Conservation (phyloP, 2,888 invertebrate genomes). For the Amitus sp. region DNA sequence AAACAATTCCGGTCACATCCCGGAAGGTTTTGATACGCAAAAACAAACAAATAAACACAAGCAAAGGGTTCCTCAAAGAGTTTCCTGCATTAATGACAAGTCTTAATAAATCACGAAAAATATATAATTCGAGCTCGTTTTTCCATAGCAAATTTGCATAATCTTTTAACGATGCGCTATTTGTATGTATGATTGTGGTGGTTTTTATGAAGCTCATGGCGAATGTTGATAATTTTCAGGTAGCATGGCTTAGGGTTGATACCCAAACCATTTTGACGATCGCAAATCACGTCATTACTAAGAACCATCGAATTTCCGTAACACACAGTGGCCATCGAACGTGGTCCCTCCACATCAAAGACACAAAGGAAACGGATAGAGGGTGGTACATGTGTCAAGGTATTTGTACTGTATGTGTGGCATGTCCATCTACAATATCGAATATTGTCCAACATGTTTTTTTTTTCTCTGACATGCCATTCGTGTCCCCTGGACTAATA, state of each 20-base stretch:
- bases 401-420: too few species aligned
- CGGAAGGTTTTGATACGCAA: neutral
- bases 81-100: too few species aligned
- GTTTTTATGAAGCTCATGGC: too few species aligned
- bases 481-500: slow-evolving; percentile 48
- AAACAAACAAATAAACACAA: too few species aligned
- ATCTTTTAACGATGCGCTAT: too few species aligned
- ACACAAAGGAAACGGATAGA: slow-evolving; percentile 66
- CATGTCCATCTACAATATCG: too few species aligned
- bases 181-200: too few species aligned
- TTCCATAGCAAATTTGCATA: too few species aligned
- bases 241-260: slow-evolving; percentile 68
- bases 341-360: slow-evolving; percentile 67
- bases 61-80: too few species aligned
- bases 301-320: slow-evolving; percentile 67
- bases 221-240: too few species aligned
- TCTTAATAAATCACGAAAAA: too few species aligned
- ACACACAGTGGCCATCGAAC: slow-evolving; percentile 66
- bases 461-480: slow-evolving; percentile 42
- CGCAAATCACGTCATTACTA: slow-evolving; percentile 67
- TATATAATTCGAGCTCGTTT: too few species aligned
- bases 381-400: slow-evolving; percentile 65
- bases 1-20: slow-evolving; percentile 20
- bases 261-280: slow-evolving; percentile 68
- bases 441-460: slow-evolving; percentile 22